phyloP scores from a whole-genome alignment of 1,140 invertebrate genomes.

The Papilio dardanus region DNA sequence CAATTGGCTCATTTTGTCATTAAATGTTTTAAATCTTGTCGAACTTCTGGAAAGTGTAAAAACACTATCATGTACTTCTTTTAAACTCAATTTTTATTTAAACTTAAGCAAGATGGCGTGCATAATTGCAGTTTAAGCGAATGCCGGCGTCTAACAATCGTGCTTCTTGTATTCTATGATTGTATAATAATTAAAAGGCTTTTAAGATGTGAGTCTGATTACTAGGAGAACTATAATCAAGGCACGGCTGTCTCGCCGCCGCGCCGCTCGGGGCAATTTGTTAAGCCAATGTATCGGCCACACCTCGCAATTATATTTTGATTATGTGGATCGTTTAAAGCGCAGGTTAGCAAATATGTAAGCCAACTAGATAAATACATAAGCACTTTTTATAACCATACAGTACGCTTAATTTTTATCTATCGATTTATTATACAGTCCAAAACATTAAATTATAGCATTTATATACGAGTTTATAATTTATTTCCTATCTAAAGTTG shows the following conservation, averaged over 20 bases:
- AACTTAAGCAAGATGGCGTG: background rate
- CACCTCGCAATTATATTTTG: conserved; percentile 70
- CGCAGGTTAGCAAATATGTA: conserved; percentile 52
- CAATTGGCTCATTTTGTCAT: too few relatives aligned
- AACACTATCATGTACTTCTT: too few relatives aligned
- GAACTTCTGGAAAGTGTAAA: too few relatives aligned
- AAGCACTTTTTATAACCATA: conserved; percentile 38
- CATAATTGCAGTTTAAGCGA: conserved; percentile 1
- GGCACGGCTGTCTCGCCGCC: conserved; percentile 32
- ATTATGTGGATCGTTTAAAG: conserved; percentile 62
- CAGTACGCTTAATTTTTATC: conserved; percentile 36
- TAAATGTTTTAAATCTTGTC: too few relatives aligned
- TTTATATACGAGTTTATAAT: background rate
- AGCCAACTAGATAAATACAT: conserved; percentile 60
- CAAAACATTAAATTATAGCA: conserved; percentile 4
- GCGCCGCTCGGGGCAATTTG: conserved; percentile 57
- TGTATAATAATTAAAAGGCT: conserved; percentile 27
- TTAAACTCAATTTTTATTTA: conserved; percentile 12
- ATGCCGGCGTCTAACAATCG: conserved; percentile 13
- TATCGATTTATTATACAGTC: conserved; percentile 2
- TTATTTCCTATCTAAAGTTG: conserved; percentile 11
- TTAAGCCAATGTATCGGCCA: conserved; percentile 59
- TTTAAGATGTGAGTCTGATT: conserved; percentile 27
- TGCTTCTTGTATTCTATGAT: conserved; percentile 13
- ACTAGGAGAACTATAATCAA: conserved; percentile 32